Evolutionary conservation across 2,113 vertebrate species (phyloP).

Genomic region (Dicrurus megarhynchus): DNA sequence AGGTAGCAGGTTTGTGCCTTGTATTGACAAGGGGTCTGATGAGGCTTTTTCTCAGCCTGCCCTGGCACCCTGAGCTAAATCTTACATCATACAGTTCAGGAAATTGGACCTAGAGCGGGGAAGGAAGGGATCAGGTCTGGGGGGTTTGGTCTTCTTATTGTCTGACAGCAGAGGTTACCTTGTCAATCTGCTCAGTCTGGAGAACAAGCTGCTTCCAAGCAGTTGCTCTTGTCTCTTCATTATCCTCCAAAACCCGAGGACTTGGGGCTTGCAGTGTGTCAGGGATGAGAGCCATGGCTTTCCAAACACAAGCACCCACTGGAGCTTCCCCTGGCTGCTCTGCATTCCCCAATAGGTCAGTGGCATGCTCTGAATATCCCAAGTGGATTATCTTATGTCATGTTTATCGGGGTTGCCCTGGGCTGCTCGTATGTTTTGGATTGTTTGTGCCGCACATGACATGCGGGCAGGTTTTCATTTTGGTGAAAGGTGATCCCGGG

Average conservation of each 20-base stretch:
- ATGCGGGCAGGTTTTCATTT: slow-evolving; percentile 49
- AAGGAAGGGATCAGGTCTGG: not conserved
- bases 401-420: slow-evolving; percentile 69
- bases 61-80: not conserved
- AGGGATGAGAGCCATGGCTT: not conserved
- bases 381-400: slow-evolving; percentile 55
- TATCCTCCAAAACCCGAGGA: not conserved
- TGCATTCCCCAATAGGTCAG: slow-evolving; percentile 65
- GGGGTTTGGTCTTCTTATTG: not conserved
- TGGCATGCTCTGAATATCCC: slow-evolving; percentile 56
- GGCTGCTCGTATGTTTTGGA: slow-evolving; percentile 69
- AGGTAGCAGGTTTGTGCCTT: not conserved
- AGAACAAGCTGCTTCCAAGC: not conserved
- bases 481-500: slow-evolving; percentile 49
- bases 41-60: not conserved
- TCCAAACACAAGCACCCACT: not conserved
- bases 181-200: not conserved
- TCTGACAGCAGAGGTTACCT: not conserved
- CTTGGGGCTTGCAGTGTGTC: not conserved
- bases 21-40: not conserved
- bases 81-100: not conserved
- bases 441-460: slow-evolving; percentile 54
- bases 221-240: not conserved
- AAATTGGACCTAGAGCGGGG: not conserved
- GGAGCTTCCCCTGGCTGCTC: slow-evolving; percentile 39